phyloP scores from a whole-genome alignment of 2,113 vertebrate species.

The Arizona elegans region DNA sequence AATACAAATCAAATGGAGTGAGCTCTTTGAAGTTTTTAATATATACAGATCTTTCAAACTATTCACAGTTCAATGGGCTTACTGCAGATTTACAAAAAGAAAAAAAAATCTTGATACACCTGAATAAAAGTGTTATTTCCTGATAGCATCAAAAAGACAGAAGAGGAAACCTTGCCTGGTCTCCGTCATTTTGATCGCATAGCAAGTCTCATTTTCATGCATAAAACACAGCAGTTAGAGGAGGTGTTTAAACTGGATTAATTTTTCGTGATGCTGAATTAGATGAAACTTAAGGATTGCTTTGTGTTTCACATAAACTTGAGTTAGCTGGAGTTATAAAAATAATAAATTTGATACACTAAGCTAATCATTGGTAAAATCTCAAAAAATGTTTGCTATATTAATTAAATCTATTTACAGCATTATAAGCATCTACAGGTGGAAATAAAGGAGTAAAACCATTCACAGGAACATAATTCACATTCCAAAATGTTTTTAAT shows the following conservation, averaged over 20 bases:
- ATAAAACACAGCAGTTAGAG: constrained; percentile 62
- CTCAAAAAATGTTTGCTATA: constrained; percentile 66
- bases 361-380: constrained; percentile 64
- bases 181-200: constrained; percentile 65
- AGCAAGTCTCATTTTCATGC: constrained; percentile 64
- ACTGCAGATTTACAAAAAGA: constrained; percentile 75
- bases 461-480: constrained; percentile 82
- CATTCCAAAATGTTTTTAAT: constrained; percentile 83
- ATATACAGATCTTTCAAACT: constrained; percentile 78
- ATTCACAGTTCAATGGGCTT: constrained; percentile 71
- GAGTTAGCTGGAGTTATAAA: constrained; percentile 51
- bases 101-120: constrained; percentile 68
- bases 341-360: constrained; percentile 55
- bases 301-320: constrained; percentile 55
- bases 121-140: constrained; percentile 69
- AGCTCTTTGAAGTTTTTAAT: constrained; percentile 74
- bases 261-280: constrained; percentile 55
- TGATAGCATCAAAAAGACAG: constrained; percentile 54
- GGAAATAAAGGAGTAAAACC: constrained; percentile 76
- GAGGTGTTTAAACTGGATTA: constrained; percentile 51
- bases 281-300: constrained; percentile 56
- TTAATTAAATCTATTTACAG: constrained; percentile 68
- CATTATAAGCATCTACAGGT: constrained; percentile 80
- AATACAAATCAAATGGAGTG: constrained; percentile 45
- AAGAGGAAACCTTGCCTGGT: constrained; percentile 36